Conservation (phyloP, 1,140 invertebrate species). For the Elysia chlorotica region DNA sequence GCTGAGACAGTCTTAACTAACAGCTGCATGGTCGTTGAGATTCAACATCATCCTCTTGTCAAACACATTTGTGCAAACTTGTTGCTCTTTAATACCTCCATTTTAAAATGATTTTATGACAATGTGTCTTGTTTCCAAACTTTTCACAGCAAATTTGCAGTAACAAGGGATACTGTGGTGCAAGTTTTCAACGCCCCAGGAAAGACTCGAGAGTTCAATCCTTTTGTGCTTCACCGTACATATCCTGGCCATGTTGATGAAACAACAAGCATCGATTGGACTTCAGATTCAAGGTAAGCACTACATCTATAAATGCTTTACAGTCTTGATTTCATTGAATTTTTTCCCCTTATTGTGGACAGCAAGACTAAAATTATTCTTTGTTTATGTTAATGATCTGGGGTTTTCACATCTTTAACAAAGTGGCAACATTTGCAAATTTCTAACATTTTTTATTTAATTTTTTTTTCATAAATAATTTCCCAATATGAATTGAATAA, state of each 20-base stretch:
- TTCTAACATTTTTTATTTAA: too few relatives aligned
- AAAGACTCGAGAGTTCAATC: slow-evolving; percentile 81
- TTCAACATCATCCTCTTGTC: not conserved
- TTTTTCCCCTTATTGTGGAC: too few relatives aligned
- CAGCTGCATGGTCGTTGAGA: not conserved
- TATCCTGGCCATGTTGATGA: slow-evolving; percentile 82
- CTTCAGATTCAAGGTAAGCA: slow-evolving; percentile 81
- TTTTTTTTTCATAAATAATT: too few relatives aligned
- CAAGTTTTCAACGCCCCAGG: slow-evolving; percentile 87
- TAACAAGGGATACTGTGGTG: slow-evolving; percentile 84
- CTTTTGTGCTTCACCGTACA: slow-evolving; percentile 83
- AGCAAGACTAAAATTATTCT: too few relatives aligned
- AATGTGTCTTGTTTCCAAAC: not conserved
- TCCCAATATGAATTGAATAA: not conserved
- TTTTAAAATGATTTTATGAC: not conserved
- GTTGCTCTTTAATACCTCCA: not conserved
- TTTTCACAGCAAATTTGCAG: slow-evolving; percentile 75
- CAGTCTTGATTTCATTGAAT: not conserved
- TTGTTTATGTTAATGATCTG: too few relatives aligned
- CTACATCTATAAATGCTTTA: too few relatives aligned
- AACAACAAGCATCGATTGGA: slow-evolving; percentile 88
- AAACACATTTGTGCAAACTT: not conserved
- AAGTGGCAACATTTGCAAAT: too few relatives aligned
- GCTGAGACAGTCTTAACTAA: too few relatives aligned
- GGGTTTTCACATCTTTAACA: too few relatives aligned